Evolutionary conservation across 64 coral and sea anemone species (phyloP).

Genomic region (Stichodactyla helianthus): DNA sequence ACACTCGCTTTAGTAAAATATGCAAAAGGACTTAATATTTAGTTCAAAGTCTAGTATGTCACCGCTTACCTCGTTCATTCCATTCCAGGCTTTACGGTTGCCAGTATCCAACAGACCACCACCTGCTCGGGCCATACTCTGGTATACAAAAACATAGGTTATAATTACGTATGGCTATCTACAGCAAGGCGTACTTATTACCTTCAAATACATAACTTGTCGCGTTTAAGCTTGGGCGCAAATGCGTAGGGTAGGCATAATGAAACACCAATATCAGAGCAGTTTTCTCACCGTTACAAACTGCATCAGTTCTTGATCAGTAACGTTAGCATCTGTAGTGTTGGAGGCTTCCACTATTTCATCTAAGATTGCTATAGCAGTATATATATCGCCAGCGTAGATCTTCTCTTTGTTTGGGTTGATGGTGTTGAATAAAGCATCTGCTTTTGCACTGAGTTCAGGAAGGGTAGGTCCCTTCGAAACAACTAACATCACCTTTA

Average conservation of each 20-base stretch:
- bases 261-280: background rate
- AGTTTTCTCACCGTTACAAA: constrained; percentile 39
- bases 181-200: too few relatives aligned
- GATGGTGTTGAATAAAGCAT: constrained; percentile 34
- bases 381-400: constrained; percentile 73
- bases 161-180: too few relatives aligned
- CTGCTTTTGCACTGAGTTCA: constrained; percentile 4
- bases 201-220: background rate
- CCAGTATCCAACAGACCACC: constrained; percentile 47
- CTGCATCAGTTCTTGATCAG: constrained; percentile 28
- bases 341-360: constrained; percentile 28
- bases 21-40: too few relatives aligned
- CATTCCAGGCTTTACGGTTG: constrained; percentile 70
- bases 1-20: too few relatives aligned
- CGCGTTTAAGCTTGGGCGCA: background rate
- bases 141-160: background rate
- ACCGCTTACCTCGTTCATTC: constrained; percentile 58
- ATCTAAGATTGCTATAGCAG: constrained; percentile 53
- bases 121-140: constrained; percentile 27
- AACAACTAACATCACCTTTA: background rate
- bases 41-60: too few relatives aligned
- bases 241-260: background rate
- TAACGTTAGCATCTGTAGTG: constrained; percentile 31
- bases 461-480: constrained; percentile 22
- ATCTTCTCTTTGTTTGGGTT: constrained; percentile 75